Conservation (phyloP, 1,140 invertebrate genomes). For the Drosophila parvula region DNA sequence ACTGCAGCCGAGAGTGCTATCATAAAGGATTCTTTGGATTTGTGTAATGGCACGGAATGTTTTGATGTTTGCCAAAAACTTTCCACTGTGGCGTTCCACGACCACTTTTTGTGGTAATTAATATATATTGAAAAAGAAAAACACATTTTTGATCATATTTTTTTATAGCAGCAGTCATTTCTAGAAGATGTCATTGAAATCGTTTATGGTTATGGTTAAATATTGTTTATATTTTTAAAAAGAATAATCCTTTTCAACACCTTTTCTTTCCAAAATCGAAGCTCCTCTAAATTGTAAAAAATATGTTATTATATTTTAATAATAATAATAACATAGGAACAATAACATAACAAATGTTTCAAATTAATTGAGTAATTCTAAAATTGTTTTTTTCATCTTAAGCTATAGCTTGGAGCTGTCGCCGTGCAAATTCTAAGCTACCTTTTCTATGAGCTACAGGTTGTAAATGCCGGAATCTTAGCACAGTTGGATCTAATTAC, state of each 20-base stretch:
- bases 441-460: background rate
- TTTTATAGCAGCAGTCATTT: no score
- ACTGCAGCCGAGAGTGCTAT: conserved; percentile 40
- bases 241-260: no score
- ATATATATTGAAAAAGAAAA: background rate
- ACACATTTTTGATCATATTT: no score
- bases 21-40: conserved; percentile 70
- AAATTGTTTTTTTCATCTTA: background rate
- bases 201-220: no score
- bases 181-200: no score
- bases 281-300: no score
- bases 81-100: background rate
- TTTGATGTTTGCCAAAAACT: conserved; percentile 68
- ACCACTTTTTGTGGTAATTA: background rate
- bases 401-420: background rate
- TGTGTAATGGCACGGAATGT: conserved; percentile 79
- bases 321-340: no score
- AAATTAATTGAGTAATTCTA: no score
- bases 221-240: no score
- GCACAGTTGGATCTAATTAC: conserved; percentile 49
- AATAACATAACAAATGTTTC: no score
- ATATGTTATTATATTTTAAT: no score
- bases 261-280: no score
- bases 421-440: background rate
- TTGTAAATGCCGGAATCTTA: background rate